Evolutionary conservation across 2,888 invertebrate species (phyloP), one percentile per base, ranked within the genome.

Genomic region (Melieria picta): DNA sequence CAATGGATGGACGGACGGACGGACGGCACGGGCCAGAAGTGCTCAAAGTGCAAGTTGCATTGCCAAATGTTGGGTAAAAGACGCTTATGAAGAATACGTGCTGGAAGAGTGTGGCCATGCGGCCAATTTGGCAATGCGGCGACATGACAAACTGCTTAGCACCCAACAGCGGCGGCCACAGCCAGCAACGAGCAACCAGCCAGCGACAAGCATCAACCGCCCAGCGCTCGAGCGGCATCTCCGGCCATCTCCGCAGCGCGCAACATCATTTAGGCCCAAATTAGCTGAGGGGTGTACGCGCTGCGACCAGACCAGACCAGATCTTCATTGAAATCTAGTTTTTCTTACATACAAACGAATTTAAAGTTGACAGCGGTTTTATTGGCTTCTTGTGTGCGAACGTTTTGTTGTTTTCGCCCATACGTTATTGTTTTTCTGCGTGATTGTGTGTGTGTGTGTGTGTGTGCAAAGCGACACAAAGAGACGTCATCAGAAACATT

Each of bases 111-210:
- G 30, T 30, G 30, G 30, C 30, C 30, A 30, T 30, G 30, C 30
- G 30, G 30, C 30, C 30, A 30, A 30, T 67, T 60, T 60, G 50
- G 13, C 30, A 67, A 67, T 60, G 16, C 62, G 47, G 77, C 77
- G 75, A 76, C 82, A 79, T 80, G 81, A 81, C 80, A 79, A 80
- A 78, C 73, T 75, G 76, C 78, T 81, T 82, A 81, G 80, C 82
- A 82, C 81, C 74, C 75, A 57, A 5, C 16, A 57, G 13, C 30
- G 30, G 30, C 30, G 3, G 30, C 3, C 57, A 50, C 9, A 60
- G 7, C 60, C 43, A 11, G 13, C 5, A 13, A 50, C 52, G 43
- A 50, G 3, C 55, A 16, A 16, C 11, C 46, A 56, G 47, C 30
- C 11, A 55, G 52, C 43, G 62, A 62, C 13, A 61, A 47, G 47